Evolutionary conservation across 2,113 vertebrate species (phyloP), one percentile per base, ranked within the genome.

Genomic region (Ranitomeya variabilis): DNA sequence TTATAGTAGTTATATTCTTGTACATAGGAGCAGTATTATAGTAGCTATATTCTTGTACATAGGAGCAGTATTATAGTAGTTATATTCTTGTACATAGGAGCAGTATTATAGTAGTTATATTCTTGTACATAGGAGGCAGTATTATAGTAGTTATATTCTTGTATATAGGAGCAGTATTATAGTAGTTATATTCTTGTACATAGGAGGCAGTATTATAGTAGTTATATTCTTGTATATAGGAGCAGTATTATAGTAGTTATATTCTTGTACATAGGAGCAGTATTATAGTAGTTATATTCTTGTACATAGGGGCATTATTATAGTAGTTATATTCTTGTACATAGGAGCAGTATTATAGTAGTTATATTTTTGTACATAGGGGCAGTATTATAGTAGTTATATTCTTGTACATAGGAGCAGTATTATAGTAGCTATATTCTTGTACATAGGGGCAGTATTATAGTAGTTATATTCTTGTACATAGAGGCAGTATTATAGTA

Each of bases 41-140:
- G 62, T 64, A 64, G 62, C 21, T 64, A 64, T 64, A 64, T 64
- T 21, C 62, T 21, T 64, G 62, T 64, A 64, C 62, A 64, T 64
- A 64, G 62, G 62, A 3, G 66, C n/a, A 67, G 66, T 67, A 67
- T 67, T 67, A 67, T 67, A 23, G 66, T 67, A 67, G 66, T 67
- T 67, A 67, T 67, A 67, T 67, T 67, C 21, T 23, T 67, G 66
- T 67, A 67, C n/a, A 67, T 67, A 67, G 66, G 66, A 23, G 66
- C n/a, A 67, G 66, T 67, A 23, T 67, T 67, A 67, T 67, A 67
- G 66, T 67, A 67, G 66, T 67, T 23, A 67, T 67, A 67, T 67
- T 67, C 66, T 67, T 67, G 21, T 67, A 67, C 9, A 67, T 67
- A 67, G 66, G 66, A 67, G 64, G 64, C 21, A 67, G 64, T 67